Evolutionary conservation across 2,888 invertebrate genomes (phyloP), one percentile per base, ranked within the genome.

Genomic region (Pyralis farinalis): DNA sequence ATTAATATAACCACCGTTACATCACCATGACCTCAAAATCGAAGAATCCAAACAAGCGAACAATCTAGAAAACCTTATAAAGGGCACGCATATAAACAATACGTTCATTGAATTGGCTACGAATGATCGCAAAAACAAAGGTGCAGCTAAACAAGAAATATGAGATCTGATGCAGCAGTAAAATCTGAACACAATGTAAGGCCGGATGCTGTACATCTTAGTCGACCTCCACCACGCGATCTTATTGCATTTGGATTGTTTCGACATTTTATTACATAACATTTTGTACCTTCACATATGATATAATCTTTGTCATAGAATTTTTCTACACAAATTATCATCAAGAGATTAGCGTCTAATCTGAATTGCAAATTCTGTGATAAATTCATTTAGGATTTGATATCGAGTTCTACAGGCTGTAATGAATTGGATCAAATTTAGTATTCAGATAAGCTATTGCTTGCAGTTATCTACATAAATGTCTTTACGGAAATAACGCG

Each of bases 141-240:
- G 64, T 51, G 55, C 42, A 47, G 49, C 47, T 38, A 45, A 49
- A 62, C 59, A 49, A 51, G 52, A 55, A 52, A 47, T 62, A 62
- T 60, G 58, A 51, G 54, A 71, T 67, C 68, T 51, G 63, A 55
- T 66, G 55, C 58, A 53, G 41, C 46, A 67, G 66, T 56, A 58
- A 67, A 70, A 72, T 70, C 71, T 61, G 43, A 53, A 69, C 63
- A 71, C 76, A 73, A 76, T 75, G 65, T 57, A 51, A 46, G 56
- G 49, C 71, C 76, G 80, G 82, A 82, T 73, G 74, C 58, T 43
- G 59, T 64, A 46, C 61, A 62, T 73, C 78, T 69, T 59, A 46
- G 37, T 47, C 58, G 70, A 63, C 71, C 75, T 71, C 62, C 55
- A 53, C 60, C 55, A 53, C 60, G 59, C 51, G 54, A 51, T 58